Base-by-base conservation (phyloP, 2,113 vertebrate species). In the Vidua macroura region DNA sequence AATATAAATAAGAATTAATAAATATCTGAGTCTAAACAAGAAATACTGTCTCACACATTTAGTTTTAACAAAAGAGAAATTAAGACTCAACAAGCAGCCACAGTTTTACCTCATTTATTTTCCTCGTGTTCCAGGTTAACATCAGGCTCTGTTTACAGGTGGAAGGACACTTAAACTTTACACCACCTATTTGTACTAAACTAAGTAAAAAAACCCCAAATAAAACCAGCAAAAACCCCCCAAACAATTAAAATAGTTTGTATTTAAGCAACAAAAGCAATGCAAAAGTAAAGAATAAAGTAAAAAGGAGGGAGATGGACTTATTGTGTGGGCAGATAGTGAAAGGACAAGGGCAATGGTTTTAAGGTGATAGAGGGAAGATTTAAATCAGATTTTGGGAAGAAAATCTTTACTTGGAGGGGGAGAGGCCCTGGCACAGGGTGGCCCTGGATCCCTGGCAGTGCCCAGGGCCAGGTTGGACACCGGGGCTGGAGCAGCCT, bases 181-280 rank as follows among this genome's bases (percentile, higher is more conserved):
- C 15, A 51, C 1, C 5, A 6, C 39, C 16, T 14, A 1, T 31
- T 76, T 37, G 56, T 28, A 46, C 9, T 48, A 48, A 77, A n/a
- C 31, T 4, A 64, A 64, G 4, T 30, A 44, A 51, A 67, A 31
- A 35, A 20, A 22, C 7, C 9, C 33, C 18, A 4, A 13, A 33
- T 3, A 37, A 46, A 25, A 16, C 0, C 9, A 35, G 7, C 4
- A 18, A 60, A 37, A 72, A 44, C 2, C 2, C 35, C 35, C 23
- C 7, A 20, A 23, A 23, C 7, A 28, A 69, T 46, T 33, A 33
- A 77, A 37, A 8, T 14, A 24, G 1, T 69, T 75, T 2, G 1
- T 22, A 43, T 64, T 59, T 52, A 55, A 77, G 35, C 20, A 37
- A 44, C 1, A 33, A 33, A 48, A 28, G 2, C 4, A 17, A 24